Conservation (phyloP, 30 jellyfish, hydroid and myxozoan genomes). For the Cassiopea andromeda region DNA sequence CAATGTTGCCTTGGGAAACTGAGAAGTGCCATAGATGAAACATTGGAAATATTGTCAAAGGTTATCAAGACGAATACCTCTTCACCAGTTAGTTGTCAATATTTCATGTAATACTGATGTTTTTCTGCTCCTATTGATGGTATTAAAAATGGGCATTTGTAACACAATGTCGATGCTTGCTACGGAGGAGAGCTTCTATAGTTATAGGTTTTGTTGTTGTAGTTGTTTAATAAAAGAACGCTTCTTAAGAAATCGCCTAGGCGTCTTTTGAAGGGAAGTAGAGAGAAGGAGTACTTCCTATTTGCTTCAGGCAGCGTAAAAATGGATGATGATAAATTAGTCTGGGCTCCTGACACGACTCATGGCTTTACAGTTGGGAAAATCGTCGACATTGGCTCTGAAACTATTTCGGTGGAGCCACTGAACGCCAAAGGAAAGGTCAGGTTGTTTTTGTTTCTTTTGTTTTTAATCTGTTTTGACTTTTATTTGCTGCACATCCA, state of each 20-base stretch:
- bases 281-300: not conserved
- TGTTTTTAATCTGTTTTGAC: not conserved
- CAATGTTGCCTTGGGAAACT: no score
- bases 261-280: conserved; percentile 3
- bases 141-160: no score
- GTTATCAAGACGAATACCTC: no score
- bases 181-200: no score
- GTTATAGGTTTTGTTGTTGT: conserved; percentile 19
- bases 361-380: conserved; percentile 94
- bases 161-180: no score
- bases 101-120: no score
- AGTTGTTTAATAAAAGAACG: not conserved
- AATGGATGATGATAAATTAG: conserved; percentile 76
- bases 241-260: not conserved
- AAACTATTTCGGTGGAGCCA: conserved; percentile 84
- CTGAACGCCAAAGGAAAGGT: conserved; percentile 77
- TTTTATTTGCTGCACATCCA: not conserved
- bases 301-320: not conserved
- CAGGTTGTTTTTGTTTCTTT: not conserved
- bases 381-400: conserved; percentile 91
- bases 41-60: no score
- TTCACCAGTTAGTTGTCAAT: no score
- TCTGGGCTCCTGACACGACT: conserved; percentile 96
- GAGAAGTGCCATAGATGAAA: no score
- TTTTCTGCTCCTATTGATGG: no score